Base-by-base conservation (phyloP, 2,113 vertebrate genomes). In the Rhynchomys soricoides region DNA sequence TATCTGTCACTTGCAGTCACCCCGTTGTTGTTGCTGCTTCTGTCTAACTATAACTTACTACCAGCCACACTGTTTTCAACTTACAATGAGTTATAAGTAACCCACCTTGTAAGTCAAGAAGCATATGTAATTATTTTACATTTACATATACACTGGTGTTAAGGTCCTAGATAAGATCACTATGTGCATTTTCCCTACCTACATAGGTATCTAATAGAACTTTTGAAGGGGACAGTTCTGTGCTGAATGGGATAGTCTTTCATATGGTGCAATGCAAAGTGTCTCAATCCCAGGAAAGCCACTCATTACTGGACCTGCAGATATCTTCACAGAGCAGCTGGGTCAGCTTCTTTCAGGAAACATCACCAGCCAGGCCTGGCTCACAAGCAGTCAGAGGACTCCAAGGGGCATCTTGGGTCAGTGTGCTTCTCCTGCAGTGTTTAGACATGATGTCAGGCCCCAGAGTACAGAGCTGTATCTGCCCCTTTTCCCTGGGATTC, bases 131-230 rank as follows among this genome's bases (percentile, higher is more conserved):
- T 93, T 45, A 64, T n/a, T 90, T 88, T 89, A 81, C 45, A 52
- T 91, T 94, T 78, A 31, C 22, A 7, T 74, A 55, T 89, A 68
- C 89, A 89, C n/a, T 77, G 40, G 48, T 92, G 71, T 66, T 77
- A 89, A 91, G 40, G 26, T 62, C 68, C 94, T 48, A n/a, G 37
- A 70, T 94, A 34, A 74, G 82, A 93, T 82, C 77, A 91, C 62
- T 55, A n/a, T 66, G 19, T 90, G 66, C 4, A 71, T 86, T 62
- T 66, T 89, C 15, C 11, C 48, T 52, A 73, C 31, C 7, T 62
- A 48, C 12, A 29, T 79, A 34, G 13, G 2, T 91, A 55, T 89
- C 59, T 45, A 43, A 4, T 10, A 66, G 86, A 57, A 74, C 43
- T 34, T 97, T 90, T 90, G 75, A 91, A 75, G n/a, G 52, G 16